Base-by-base conservation (phyloP, 2,797 vertebrate species). In the Hydrolagus colliei region DNA sequence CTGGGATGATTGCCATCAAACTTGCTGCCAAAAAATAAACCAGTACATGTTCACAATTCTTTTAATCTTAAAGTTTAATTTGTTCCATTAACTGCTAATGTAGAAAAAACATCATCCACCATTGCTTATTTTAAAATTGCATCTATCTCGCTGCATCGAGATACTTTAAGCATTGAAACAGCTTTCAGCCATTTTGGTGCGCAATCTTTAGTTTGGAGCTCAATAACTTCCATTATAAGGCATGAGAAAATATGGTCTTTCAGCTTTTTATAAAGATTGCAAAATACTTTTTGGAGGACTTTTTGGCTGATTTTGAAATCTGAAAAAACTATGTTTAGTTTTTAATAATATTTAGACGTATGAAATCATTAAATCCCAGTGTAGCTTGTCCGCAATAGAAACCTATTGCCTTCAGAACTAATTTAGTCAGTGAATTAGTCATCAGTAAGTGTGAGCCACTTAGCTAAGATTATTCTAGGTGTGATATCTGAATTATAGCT, bases 1-100 rank as follows among this genome's bases (percentile, higher is more conserved):
- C 87, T 89, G 87, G 89, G 87, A 87, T 89, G 86, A 67, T 87
- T 89, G 89, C 88, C 87, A 88, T 87, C 86, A 85, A 27, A 86
- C 88, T 13, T 72, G 62, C 80, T 82, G 84, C 90, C 90, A 89
- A 87, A 89, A 86, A 91, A 88, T 59, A 89, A 87, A 88, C 87
- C 84, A 68, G 87, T 65, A 74, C 86, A 85, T 88, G 88, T 82
- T 68, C 65, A 35, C 78, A 67, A 18, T 67, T 65, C 62, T 67
- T 67, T 41, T 68, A 32, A 68, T 41, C 67, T 16, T 68, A 67
- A 14, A 68, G 16, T 68, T 82, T 68, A 18, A 68, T 82, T 68
- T 82, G 61, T 41, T 82, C 14, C 41, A 65, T 67, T 82, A 68
- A 35, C 16, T 16, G 27, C 14, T 65, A 65, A 67, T 10, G 16